Evolutionary conservation across 2,113 vertebrate species (phyloP).

Genomic region (Amphiprion percula): DNA sequence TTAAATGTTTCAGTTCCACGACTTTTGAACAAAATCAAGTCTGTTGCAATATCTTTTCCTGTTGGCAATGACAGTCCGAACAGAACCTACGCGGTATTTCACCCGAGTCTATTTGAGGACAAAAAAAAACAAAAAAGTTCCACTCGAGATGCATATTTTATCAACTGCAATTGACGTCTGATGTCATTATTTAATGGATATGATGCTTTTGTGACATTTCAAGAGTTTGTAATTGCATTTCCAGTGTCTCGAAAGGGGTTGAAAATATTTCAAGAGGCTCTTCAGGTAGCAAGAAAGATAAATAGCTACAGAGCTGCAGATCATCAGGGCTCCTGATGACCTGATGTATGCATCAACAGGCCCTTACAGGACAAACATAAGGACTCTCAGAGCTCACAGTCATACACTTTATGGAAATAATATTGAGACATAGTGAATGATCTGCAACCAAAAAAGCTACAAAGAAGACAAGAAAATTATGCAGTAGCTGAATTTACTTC

Average conservation of each 20-base stretch:
- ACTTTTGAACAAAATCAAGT: not conserved
- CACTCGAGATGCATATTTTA: constrained; percentile 15
- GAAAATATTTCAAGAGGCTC: constrained; percentile 41
- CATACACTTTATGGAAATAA: not conserved
- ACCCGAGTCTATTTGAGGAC: not conserved
- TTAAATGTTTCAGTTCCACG: not conserved
- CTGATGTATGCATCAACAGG: constrained; percentile 10
- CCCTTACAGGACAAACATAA: constrained; percentile 15
- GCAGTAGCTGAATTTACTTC: too few relatives aligned
- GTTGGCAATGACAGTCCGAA: not conserved
- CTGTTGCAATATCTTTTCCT: too few relatives aligned
- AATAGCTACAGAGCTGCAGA: not conserved
- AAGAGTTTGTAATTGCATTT: constrained; percentile 29
- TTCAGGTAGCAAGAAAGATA: constrained; percentile 12
- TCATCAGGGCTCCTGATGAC: constrained; percentile 13
- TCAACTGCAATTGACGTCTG: not conserved
- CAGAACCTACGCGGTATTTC: not conserved
- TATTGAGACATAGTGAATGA: constrained; percentile 11
- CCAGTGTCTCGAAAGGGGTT: not conserved
- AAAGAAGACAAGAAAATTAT: not conserved
- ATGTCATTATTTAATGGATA: constrained; percentile 35
- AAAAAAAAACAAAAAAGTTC: not conserved
- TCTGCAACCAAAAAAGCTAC: not conserved
- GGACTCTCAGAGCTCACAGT: not conserved
- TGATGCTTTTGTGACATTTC: constrained; percentile 39